phyloP scores from a whole-genome alignment of 2,797 vertebrate species.

The Cyclura pinguis region DNA sequence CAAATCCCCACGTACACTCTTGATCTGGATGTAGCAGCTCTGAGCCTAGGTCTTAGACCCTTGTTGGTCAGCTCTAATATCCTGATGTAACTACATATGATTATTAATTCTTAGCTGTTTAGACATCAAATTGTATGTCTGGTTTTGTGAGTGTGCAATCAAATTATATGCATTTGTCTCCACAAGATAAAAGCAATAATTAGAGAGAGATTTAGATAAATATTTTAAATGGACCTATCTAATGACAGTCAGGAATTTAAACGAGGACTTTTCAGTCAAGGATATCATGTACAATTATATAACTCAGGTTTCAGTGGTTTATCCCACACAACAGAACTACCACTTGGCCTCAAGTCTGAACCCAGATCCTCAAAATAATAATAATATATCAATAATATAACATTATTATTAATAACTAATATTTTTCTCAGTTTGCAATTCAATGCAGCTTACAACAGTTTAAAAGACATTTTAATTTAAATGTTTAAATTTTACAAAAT shows the following conservation, averaged over 20 bases:
- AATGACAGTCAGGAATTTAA: background rate
- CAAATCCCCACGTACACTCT: conserved; percentile 10
- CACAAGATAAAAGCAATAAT: rapidly evolving
- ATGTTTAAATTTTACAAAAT: no score
- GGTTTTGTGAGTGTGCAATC: background rate
- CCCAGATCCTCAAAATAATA: background rate
- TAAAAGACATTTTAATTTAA: no score
- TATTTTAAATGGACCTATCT: background rate
- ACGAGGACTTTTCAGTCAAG: background rate
- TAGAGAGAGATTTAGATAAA: background rate
- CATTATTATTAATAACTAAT: no score
- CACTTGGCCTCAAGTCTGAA: background rate
- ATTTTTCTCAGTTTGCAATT: no score
- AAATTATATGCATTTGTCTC: background rate
- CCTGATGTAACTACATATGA: background rate
- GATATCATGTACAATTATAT: background rate
- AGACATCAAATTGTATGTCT: background rate
- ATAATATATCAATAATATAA: no score
- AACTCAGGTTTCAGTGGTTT: background rate
- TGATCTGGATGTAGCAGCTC: background rate
- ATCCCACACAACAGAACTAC: background rate
- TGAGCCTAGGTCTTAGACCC: background rate
- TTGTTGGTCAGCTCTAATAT: background rate
- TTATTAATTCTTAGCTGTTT: background rate
- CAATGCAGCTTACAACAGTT: no score